A percentile compares a stretch with the other conserved stretches of the same genome.
Conservation (phyloP, 1,140 invertebrate genomes). For the Tetragonula clypearis region DNA sequence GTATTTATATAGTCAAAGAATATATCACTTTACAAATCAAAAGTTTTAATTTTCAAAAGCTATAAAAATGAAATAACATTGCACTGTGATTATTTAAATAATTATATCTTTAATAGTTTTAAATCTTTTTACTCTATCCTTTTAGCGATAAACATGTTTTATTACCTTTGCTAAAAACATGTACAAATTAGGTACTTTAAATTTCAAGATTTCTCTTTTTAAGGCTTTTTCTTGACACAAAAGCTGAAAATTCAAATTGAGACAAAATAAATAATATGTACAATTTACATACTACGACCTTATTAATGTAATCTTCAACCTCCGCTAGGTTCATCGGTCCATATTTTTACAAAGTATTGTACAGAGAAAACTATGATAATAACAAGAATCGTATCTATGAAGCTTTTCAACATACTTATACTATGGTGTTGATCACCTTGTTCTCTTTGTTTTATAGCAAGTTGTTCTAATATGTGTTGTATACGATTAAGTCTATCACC, state of each 20-base stretch:
- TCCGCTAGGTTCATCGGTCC: constrained; percentile 59
- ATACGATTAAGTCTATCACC: constrained; percentile 79
- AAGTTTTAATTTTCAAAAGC: constrained; percentile 12
- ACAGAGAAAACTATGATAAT: constrained; percentile 75
- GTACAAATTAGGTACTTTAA: constrained; percentile 25
- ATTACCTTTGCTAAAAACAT: constrained; percentile 6
- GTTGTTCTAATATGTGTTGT: constrained; percentile 78
- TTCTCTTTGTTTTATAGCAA: constrained; percentile 76
- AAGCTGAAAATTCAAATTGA: constrained; percentile 38
- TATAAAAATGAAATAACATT: constrained; percentile 55
- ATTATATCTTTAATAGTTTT: not conserved
- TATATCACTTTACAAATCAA: not conserved
- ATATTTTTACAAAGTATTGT: constrained; percentile 76
- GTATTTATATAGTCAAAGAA: not conserved
- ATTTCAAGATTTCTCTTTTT: constrained; percentile 1
- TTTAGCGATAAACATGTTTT: not conserved
- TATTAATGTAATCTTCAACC: constrained; percentile 57
- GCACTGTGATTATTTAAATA: constrained; percentile 41
- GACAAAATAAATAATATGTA: constrained; percentile 47
- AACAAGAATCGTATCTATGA: constrained; percentile 76
- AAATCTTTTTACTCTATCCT: constrained; percentile 7
- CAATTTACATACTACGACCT: constrained; percentile 35
- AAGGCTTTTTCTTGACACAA: constrained; percentile 22
- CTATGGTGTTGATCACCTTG: constrained; percentile 73
- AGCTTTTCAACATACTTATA: constrained; percentile 73